Evolutionary conservation across 1,140 invertebrate genomes (phyloP), one percentile per base, ranked within the genome.

Genomic region (Papilio helenus): DNA sequence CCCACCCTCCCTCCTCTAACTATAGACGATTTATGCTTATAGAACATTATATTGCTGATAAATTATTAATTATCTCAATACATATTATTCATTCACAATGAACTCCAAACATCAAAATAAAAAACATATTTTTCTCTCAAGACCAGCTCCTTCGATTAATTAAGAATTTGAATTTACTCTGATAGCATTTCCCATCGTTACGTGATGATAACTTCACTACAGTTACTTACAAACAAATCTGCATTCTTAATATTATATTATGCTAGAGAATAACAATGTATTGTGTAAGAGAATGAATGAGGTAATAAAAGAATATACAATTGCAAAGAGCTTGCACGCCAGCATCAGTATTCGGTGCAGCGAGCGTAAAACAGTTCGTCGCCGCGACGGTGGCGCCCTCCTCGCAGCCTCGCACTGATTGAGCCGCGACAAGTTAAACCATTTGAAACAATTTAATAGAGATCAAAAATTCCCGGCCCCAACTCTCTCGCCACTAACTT

Each of bases 401-500:
- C 51, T 55, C 51, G n/a, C 51, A 49, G 46, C 85, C 85, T 79
- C 72, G 89, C 91, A 89, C 92, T 94, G 93, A 94, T 94, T 94
- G 93, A 94, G 90, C 91, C 92, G 93, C 93, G 93, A 93, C 92
- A 94, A 94, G 93, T 94, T 94, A 94, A 94, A 94, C 93, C 86
- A 94, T 94, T 94, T 94, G 93, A 94, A 94, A 94, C 93, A 94
- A 94, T 94, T 94, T 94, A 94, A 94, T 94, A 94, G 92, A 94
- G 93, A 94, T 94, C 93, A 94, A 94, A 94, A 94, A 94, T 93
- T 92, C 86, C 85, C 83, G 81, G 86, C 90, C 91, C 91, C 88
- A 87, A 88, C 81, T 82, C 88, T 86, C 92, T 90, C 90, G 90
- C 76, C 90, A 93, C 92, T 93, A 94, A 93, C 93, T 93, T 94